phyloP scores from a whole-genome alignment of 1,140 invertebrate species.

The Cydia strobilella region DNA sequence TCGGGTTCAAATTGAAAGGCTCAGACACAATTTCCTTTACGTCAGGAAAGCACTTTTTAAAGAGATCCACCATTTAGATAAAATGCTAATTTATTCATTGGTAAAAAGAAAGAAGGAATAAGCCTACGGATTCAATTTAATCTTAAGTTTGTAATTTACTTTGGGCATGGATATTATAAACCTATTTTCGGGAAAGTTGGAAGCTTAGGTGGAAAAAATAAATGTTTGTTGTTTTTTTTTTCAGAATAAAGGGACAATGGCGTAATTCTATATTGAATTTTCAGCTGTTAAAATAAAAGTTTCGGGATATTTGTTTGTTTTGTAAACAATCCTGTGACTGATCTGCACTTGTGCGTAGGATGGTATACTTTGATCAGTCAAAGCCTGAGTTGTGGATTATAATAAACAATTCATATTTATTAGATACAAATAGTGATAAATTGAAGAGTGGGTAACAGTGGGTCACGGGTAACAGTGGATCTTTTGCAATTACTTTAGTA shows the following conservation, averaged over 20 bases:
- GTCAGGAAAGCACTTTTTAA: constrained; percentile 63
- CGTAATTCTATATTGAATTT: too few relatives aligned
- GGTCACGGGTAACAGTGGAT: too few relatives aligned
- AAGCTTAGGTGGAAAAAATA: constrained; percentile 24
- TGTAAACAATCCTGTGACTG: too few relatives aligned
- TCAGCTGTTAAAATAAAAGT: too few relatives aligned
- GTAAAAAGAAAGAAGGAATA: constrained; percentile 58
- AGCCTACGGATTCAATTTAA: constrained; percentile 70
- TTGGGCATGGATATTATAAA: constrained; percentile 62
- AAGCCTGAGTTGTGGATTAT: too few relatives aligned
- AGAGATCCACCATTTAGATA: constrained; percentile 71
- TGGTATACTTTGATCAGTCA: too few relatives aligned
- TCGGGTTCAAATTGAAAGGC: constrained; percentile 41
- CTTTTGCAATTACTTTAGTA: too few relatives aligned
- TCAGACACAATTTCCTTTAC: constrained; percentile 46
- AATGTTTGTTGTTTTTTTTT: constrained; percentile 12
- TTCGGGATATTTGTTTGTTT: too few relatives aligned
- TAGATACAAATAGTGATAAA: too few relatives aligned
- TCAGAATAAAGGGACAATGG: background rate
- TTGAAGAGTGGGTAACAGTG: too few relatives aligned
- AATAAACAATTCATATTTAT: too few relatives aligned
- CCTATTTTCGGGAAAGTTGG: constrained; percentile 18
- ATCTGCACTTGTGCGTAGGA: too few relatives aligned
- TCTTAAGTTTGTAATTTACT: constrained; percentile 63
- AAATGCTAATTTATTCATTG: constrained; percentile 78